Conservation (phyloP, 2,797 vertebrate species). For the Selene dorsalis region DNA sequence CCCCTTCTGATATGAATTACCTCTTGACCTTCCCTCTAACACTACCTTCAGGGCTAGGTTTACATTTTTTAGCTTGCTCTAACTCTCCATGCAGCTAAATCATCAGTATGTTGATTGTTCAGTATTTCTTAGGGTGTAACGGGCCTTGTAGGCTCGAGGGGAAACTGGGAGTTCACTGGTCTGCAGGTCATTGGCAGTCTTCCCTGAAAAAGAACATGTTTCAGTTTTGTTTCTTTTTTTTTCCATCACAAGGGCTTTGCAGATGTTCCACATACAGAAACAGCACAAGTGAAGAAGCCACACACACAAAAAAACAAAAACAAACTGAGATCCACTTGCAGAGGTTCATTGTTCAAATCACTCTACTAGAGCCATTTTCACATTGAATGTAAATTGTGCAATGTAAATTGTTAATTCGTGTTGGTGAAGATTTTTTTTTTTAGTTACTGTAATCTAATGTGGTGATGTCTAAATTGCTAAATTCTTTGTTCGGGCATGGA, state of each 20-base stretch:
- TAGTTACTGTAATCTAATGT: conserved; percentile 34
- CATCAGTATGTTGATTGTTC: neutral
- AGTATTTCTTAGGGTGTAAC: neutral
- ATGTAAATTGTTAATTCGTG: conserved; percentile 47
- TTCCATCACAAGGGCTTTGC: conserved; percentile 37
- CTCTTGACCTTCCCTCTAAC: neutral
- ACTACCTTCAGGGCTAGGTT: neutral
- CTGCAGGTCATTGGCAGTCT: conserved; percentile 7
- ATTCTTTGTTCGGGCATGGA: conserved; percentile 83
- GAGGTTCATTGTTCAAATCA: neutral
- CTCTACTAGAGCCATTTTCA: conserved; percentile 18
- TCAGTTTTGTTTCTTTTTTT: conserved; percentile 18
- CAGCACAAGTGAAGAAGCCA: neutral
- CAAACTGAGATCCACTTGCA: neutral
- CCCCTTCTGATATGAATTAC: neutral
- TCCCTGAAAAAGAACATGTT: neutral
- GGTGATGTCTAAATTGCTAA: conserved; percentile 40
- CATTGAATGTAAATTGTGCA: conserved; percentile 46
- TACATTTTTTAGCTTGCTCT: neutral
- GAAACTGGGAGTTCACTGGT: neutral
- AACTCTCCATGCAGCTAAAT: neutral
- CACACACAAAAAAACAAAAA: neutral
- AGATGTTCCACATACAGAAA: conserved; percentile 13
- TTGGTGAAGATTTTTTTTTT: conserved; percentile 32
- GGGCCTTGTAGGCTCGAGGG: neutral